These are phyloP conservation scores for Chironomus tepperi DNA, from an alignment of 1,140 invertebrate genomes.

Conservation along the genomic window DNA sequence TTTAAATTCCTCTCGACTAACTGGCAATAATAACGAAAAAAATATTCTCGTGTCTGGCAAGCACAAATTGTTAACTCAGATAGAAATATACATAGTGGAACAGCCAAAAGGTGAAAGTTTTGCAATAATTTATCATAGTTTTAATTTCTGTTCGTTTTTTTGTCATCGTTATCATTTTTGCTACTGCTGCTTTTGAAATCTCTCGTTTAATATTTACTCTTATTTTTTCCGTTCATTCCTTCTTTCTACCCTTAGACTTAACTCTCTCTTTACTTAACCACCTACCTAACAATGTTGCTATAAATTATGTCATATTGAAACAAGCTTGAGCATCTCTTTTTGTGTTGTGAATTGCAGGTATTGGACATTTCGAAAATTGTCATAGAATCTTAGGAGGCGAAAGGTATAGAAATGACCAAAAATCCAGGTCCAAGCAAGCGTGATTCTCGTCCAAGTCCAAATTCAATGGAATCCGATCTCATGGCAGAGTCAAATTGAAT, in stretches of 20 bases:
- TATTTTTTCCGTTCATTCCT: neutral
- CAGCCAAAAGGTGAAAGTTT: neutral
- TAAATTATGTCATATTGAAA: conserved; percentile 2
- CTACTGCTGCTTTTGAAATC: conserved; percentile 6
- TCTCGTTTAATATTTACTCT: neutral
- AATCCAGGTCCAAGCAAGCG: too few relatives aligned
- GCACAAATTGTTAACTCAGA: neutral
- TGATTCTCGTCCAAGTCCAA: too few relatives aligned
- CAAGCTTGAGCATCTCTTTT: neutral
- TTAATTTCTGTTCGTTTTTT: neutral
- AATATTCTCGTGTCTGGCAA: neutral
- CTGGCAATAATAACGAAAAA: neutral
- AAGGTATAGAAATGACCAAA: too few relatives aligned
- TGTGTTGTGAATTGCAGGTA: neutral
- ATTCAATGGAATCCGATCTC: too few relatives aligned
- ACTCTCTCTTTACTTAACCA: neutral
- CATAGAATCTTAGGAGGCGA: too few relatives aligned
- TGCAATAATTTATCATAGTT: conserved; percentile 9
- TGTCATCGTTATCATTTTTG: neutral
- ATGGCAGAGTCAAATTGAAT: too few relatives aligned
- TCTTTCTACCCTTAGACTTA: neutral
- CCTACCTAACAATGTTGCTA: conserved; percentile 4
- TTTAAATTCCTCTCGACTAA: neutral
- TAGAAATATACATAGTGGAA: neutral
- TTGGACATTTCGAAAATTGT: neutral